Base-by-base conservation (phyloP, 2,797 vertebrate genomes). In the Phoebastria nigripes region DNA sequence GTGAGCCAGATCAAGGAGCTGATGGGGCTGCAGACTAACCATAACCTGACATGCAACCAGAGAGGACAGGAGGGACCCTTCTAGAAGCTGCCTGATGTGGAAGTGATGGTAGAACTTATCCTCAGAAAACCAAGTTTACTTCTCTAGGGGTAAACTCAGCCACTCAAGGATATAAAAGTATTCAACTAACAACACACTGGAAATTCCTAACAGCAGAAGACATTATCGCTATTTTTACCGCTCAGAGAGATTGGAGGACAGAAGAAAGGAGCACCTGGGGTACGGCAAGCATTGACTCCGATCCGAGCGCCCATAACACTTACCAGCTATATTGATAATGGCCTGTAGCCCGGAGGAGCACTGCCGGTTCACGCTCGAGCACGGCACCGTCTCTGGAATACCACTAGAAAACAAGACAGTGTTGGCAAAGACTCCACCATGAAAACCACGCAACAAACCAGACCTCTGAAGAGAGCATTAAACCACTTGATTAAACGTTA, bases 331-430 rank as follows among this genome's bases (percentile, higher is more conserved):
- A 96, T 98, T 99, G 81, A 99, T 97, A 62, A 99, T 96, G 6
- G 99, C 99, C 97, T 99, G 99, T 3, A 99, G 97, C 13, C 99
- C 99, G 0, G 99, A 99, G 5, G 99, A 99, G 71, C 99, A 99
- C 96, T 99, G 99, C 47, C 99, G 95, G 96, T 99, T 99, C 37
- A 99, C 99, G 1, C 97, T 97, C 33, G 96, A 98, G 84, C 98
- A 94, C 0, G 99, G 99, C 12, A 99, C 99, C 0, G 98, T 97
- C 90, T 99, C 99, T 3, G 99, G 99, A 91, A 99, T 99, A 22
- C 98, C 99, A 54, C 99, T 99, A 92, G 14, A 96, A 98, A 37
- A 90, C 16, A 69, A 52, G n/a, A 31, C 3, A 41, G 21, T 1
- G 2, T 69, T 58, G 63, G 37, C 12, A 69, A 49, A 91, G 44